Evolutionary conservation across 92 coral and sea anemone genomes (phyloP).

Genomic region (Zoanthus gigantus): DNA sequence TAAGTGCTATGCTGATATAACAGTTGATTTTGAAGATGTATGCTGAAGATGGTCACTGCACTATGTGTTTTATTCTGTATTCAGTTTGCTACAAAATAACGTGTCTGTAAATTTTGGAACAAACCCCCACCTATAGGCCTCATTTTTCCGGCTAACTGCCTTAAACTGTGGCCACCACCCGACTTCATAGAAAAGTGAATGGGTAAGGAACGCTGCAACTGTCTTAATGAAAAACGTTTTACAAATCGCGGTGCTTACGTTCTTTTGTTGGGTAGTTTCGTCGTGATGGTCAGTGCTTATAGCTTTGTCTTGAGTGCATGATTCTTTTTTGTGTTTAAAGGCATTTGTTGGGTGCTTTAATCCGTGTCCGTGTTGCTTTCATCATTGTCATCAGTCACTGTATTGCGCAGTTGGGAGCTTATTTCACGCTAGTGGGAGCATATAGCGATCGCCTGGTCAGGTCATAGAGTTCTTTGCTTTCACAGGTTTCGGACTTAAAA

Average conservation of each 20-base stretch:
- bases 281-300: slow-evolving; percentile 8
- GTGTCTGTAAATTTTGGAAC: too few relatives aligned
- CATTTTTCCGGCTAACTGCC: too few relatives aligned
- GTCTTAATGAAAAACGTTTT: neutral
- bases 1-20: too few relatives aligned
- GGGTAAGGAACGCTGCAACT: neutral
- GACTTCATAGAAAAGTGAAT: too few relatives aligned
- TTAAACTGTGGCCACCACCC: too few relatives aligned
- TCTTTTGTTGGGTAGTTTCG: neutral
- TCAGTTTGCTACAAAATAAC: too few relatives aligned
- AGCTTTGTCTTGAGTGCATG: neutral
- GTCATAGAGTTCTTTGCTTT: neutral
- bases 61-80: too few relatives aligned
- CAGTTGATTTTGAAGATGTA: too few relatives aligned
- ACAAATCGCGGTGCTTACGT: neutral
- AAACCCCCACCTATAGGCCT: too few relatives aligned
- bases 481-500: neutral
- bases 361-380: neutral
- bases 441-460: neutral
- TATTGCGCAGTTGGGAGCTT: too few relatives aligned
- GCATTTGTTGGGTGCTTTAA: neutral
- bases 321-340: too few relatives aligned
- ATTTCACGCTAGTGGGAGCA: neutral
- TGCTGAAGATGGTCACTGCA: too few relatives aligned
- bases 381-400: neutral